Evolutionary conservation across 2,113 vertebrate species (phyloP), one percentile per base, ranked within the genome.

Genomic region (Platysternon megacephalum): DNA sequence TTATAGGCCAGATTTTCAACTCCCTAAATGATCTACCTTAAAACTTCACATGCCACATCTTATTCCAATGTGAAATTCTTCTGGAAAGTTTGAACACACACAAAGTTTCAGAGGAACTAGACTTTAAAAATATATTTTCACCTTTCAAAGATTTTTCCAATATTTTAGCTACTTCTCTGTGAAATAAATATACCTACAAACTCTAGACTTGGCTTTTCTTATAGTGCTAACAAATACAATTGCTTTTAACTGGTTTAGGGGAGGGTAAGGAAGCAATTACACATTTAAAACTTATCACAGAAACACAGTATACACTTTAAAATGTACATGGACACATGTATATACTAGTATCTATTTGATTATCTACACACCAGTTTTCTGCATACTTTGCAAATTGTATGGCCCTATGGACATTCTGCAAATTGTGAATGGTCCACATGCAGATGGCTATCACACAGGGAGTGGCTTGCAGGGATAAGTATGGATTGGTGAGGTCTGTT

Each of bases 391-490:
- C 39, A 51, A 35, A 56, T 10, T 51, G 39, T 46, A 48, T 1
- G 82, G 88, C 86, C 91, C 79, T 58, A 87, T 82, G 7, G 95
- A 80, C 86, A 93, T 95, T 68, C 32, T 95, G 82, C 89, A 91
- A 79, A 61, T 0, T 4, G 81, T 92, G 95, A 97, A 80, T 94
- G 90, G 96, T 82, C 78, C 2, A 10, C 80, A 89, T 65, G 93
- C 91, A 96, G 88, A 95, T 52, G 55, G 61, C 48, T 92, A 89
- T 61, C 3, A 0, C 42, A 89, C 0, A 0, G 83, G 94, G 97
- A 0, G 4, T 55, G 79, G 94, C 12, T 94, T 94, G 86, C 76
- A 96, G 79, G 83, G 95, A 94, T 88, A 97, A 22, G 94, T 61
- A 92, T 1, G 0, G 61, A 90, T 78, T 81, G 90, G 85, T 93